These are phyloP conservation scores for Lutraria rhynchaena DNA, from an alignment of 1,140 invertebrate species.

Conservation along the genomic window DNA sequence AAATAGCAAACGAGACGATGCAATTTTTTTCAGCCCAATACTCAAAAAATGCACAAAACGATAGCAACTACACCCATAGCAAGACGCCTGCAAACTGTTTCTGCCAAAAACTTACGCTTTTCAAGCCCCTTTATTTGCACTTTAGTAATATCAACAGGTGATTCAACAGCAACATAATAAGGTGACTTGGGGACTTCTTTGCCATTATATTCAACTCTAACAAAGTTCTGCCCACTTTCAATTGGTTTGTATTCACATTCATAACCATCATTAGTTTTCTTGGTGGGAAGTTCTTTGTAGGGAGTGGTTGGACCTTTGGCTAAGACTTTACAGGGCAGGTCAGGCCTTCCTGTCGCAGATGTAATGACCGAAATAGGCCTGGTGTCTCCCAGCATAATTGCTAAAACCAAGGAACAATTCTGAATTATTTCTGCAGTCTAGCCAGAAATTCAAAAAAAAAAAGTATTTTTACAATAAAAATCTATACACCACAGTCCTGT, in stretches of 20 bases:
- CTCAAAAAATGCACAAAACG: too few relatives aligned
- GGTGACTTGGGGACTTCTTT: conserved; percentile 77
- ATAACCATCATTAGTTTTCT: conserved; percentile 88
- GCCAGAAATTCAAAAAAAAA: not conserved
- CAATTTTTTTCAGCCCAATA: conserved; percentile 2
- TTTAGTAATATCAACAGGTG: conserved; percentile 39
- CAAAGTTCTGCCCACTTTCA: conserved; percentile 86
- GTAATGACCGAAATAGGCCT: conserved; percentile 93
- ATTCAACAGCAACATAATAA: conserved; percentile 68
- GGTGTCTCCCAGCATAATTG: conserved; percentile 81
- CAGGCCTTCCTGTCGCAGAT: conserved; percentile 85
- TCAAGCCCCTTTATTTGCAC: conserved; percentile 55
- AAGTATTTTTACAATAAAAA: not conserved
- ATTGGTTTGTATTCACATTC: conserved; percentile 92
- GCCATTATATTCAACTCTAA: conserved; percentile 77
- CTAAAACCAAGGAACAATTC: conserved; percentile 18
- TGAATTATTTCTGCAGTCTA: not conserved
- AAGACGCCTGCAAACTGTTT: not conserved
- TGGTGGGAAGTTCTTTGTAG: conserved; percentile 84
- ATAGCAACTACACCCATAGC: not conserved
- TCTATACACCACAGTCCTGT: not conserved
- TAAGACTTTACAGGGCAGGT: conserved; percentile 86
- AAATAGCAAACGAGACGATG: too few relatives aligned
- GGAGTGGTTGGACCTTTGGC: conserved; percentile 79
- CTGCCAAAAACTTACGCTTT: conserved; percentile 42